Evolutionary conservation across 2,113 vertebrate species (phyloP).

Genomic region (Gymnarchus niloticus): DNA sequence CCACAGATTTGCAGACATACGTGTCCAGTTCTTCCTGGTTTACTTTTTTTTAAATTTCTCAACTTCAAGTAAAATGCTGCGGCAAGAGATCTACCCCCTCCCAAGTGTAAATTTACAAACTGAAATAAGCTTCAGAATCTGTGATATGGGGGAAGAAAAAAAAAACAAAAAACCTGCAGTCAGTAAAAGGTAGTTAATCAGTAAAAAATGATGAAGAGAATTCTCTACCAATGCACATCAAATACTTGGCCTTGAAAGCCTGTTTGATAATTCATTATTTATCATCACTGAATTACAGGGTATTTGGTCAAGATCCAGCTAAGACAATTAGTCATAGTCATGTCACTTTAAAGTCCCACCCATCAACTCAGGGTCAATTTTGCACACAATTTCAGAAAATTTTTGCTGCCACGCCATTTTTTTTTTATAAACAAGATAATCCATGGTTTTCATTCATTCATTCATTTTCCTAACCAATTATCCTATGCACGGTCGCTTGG

Average conservation of each 20-base stretch:
- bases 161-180: neutral
- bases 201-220: neutral
- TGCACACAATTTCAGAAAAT: neutral
- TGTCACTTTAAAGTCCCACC: neutral
- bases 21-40: conserved; percentile 34
- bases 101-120: neutral
- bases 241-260: neutral
- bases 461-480: too few species aligned
- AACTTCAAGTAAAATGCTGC: neutral
- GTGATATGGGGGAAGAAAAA: too few species aligned
- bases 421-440: too few species aligned
- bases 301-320: neutral
- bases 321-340: conserved; percentile 11
- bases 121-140: neutral
- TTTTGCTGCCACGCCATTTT: neutral
- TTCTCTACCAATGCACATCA: neutral
- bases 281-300: neutral
- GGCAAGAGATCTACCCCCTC: neutral
- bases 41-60: neutral
- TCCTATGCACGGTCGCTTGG: too few species aligned
- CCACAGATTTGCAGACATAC: conserved; percentile 41
- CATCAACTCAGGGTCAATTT: neutral
- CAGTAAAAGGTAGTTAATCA: neutral
- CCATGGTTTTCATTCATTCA: too few species aligned
- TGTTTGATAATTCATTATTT: neutral